Base-by-base conservation (phyloP, 1,140 invertebrate species). In the Drosophila pallidifrons region DNA sequence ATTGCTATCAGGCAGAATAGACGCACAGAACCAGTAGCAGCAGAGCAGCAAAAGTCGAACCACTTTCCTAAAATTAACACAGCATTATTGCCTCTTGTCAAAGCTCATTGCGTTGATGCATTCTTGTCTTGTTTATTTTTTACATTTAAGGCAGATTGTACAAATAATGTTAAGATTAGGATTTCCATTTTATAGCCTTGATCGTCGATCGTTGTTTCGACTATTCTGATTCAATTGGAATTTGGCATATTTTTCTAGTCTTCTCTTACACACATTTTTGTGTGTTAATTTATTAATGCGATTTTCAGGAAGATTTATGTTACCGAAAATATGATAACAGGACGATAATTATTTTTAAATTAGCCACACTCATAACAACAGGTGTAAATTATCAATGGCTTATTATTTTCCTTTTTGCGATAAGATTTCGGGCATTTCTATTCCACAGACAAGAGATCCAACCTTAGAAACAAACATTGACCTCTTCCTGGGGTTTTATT, bases 301-400 rank as follows among this genome's bases (percentile, higher is more conserved):
- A 49, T 38, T 43, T 45, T 30, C 5, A 38, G 10, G 13, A 5
- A 57, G 77, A 85, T 72, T 72, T 59, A 66, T 58, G 43, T 10
- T 32, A 43, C 8, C 20, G 15, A 16, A 30, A 47, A 13, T 6
- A 13, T 64, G 68, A 71, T 83, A 80, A 85, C 55, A 35, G 15
- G 38, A 32, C 47, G 45, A 55, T 77, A 76, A 76, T 72, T 83
- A 72, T 79, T 82, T 72, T 67, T 30, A 64, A 73, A 77, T 77
- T 77, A 70, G 32, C 52, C 20, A 28, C 43, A 25, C 45, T 25
- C 15, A 11, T 45, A 51, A 59, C 2, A 55, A 58, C 68, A 64
- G 16, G n/a, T 71, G 68, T 71, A 72, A 72, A 66, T 66, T 35
- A 52, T 72, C 45, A 72, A 32, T 32, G 35, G 0, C 15, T 47